These are phyloP conservation scores for Tachysurus vachellii DNA, from an alignment of 2,113 vertebrate species.

Conservation along the genomic window DNA sequence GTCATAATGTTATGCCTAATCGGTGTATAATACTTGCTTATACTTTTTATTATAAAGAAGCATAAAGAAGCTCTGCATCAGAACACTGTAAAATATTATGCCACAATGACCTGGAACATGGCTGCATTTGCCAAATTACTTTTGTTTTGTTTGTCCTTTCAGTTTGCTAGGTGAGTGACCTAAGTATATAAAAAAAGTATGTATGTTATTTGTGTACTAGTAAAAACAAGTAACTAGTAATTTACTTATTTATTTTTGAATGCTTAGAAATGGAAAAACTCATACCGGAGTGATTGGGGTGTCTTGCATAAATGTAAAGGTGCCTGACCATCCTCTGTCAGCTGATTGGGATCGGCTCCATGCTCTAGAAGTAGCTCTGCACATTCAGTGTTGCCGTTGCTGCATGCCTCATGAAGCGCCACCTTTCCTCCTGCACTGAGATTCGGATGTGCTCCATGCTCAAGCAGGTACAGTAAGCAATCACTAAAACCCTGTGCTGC, in stretches of 20 bases:
- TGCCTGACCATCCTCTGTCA: slow-evolving; percentile 61
- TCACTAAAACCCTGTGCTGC: slow-evolving; percentile 66
- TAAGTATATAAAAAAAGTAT: neutral
- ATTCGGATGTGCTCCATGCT: slow-evolving; percentile 59
- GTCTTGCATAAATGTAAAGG: slow-evolving; percentile 74
- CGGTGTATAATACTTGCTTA: no score
- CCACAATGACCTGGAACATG: neutral
- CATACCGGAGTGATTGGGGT: slow-evolving; percentile 55
- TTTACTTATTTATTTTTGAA: neutral
- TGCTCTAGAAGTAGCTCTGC: slow-evolving; percentile 71
- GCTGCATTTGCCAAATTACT: neutral
- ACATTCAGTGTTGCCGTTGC: slow-evolving; percentile 62
- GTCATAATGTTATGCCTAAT: no score
- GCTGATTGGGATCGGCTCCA: slow-evolving; percentile 69
- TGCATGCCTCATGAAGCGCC: slow-evolving; percentile 76
- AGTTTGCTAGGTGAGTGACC: neutral
- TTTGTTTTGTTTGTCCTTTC: neutral
- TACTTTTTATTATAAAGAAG: neutral
- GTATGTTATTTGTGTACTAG: neutral
- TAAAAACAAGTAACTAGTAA: neutral
- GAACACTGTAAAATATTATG: neutral
- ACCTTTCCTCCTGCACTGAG: slow-evolving; percentile 66
- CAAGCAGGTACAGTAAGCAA: slow-evolving; percentile 73
- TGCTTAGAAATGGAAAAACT: neutral
- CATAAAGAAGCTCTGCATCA: neutral